Evolutionary conservation across 2,797 vertebrate genomes (phyloP).

Genomic region (Pelochelys cantorii): DNA sequence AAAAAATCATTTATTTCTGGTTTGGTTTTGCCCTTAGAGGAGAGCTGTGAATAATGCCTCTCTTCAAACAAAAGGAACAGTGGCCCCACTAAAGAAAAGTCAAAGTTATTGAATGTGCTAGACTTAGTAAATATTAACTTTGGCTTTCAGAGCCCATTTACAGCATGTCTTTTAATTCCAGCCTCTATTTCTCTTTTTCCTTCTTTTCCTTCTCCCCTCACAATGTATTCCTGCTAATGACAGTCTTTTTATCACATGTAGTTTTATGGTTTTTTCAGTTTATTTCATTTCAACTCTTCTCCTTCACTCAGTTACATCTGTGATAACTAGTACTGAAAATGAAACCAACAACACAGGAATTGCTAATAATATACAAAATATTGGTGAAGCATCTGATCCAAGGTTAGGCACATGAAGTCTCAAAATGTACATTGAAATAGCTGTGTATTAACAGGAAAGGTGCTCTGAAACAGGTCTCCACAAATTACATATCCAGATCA

Average conservation of each 20-base stretch:
- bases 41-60: background rate
- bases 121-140: constrained; percentile 71
- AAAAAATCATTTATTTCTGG: constrained; percentile 62
- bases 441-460: background rate
- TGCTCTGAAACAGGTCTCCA: background rate
- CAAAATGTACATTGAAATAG: background rate
- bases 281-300: background rate
- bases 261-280: background rate
- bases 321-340: background rate
- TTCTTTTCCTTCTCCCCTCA: background rate
- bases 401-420: background rate
- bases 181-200: background rate
- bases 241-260: background rate
- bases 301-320: background rate
- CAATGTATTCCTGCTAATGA: constrained; percentile 2
- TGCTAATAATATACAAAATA: background rate
- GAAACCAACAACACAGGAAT: background rate
- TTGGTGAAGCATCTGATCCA: background rate
- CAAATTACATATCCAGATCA: background rate
- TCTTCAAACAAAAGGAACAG: constrained; percentile 68
- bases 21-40: constrained; percentile 64
- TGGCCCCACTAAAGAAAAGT: constrained; percentile 51
- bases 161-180: background rate
- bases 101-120: constrained; percentile 58
- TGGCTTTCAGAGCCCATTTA: constrained; percentile 34